These are phyloP conservation scores for Leptarthrus brevirostris DNA, from an alignment of 2,888 invertebrate species.

Conservation along the genomic window DNA sequence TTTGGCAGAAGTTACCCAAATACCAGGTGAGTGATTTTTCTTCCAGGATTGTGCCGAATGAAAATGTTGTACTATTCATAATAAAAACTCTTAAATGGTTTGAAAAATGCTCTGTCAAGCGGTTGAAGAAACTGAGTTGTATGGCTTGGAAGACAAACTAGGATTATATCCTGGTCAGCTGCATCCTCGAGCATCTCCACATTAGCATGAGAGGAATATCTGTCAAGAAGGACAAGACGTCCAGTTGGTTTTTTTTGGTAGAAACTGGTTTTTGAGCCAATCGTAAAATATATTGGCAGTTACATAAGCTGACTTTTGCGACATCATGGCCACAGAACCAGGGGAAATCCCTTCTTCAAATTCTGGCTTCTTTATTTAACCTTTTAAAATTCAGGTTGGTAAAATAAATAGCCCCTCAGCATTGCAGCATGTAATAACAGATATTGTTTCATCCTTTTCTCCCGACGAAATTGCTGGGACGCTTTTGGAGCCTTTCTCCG, in stretches of 20 bases:
- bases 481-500: background rate
- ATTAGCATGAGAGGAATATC: background rate
- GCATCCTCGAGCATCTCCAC: background rate
- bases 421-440: background rate
- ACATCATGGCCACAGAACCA: background rate
- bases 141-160: background rate
- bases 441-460: background rate
- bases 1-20: background rate
- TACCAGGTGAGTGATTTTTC: background rate
- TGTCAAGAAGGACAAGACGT: background rate
- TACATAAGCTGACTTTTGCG: constrained; percentile 1
- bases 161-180: background rate
- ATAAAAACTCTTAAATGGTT: background rate
- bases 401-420: background rate
- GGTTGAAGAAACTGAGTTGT: too few relatives aligned
- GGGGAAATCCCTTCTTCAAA: background rate
- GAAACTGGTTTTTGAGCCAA: background rate
- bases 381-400: background rate
- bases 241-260: background rate
- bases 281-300: background rate
- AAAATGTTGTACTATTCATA: background rate
- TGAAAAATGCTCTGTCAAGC: background rate
- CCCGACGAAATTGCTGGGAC: background rate
- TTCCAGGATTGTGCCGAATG: constrained; percentile 3
- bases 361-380: background rate